Evolutionary conservation across 2,797 vertebrate genomes (phyloP).

Genomic region (Molossus molossus): DNA sequence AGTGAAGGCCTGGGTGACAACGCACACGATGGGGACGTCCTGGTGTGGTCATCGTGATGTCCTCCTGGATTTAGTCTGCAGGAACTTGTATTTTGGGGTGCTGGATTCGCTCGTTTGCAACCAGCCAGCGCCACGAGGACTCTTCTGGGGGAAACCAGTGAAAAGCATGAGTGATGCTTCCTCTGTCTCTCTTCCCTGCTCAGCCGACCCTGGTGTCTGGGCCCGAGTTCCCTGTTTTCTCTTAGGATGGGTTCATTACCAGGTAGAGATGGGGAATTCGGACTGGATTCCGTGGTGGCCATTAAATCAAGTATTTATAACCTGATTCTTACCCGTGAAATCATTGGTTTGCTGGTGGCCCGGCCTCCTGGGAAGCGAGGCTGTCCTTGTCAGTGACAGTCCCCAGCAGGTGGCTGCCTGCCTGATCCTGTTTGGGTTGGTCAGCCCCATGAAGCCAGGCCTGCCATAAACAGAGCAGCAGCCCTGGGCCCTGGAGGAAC

Average conservation of each 20-base stretch:
- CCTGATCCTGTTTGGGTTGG: background rate
- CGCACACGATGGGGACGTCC: background rate
- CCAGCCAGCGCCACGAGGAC: fast-evolving
- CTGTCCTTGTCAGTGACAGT: background rate
- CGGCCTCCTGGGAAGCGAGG: background rate
- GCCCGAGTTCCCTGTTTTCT: background rate
- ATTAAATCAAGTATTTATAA: background rate
- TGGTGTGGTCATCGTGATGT: background rate
- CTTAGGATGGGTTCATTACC: background rate
- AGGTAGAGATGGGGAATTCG: background rate
- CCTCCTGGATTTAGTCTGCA: background rate
- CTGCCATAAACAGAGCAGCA: background rate
- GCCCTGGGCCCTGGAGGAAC: background rate
- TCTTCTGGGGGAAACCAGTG: fast-evolving
- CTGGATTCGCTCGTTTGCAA: background rate
- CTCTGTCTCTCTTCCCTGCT: background rate
- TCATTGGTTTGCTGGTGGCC: background rate
- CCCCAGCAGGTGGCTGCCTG: background rate
- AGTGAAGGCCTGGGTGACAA: background rate
- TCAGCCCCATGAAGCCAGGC: background rate
- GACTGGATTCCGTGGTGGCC: background rate
- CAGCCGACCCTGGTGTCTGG: background rate
- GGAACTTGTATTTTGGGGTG: background rate
- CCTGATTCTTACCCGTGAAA: background rate
- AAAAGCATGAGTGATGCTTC: no score